Evolutionary conservation across 2,797 vertebrate genomes (phyloP).

Genomic region (Phataginus tetradactyla): DNA sequence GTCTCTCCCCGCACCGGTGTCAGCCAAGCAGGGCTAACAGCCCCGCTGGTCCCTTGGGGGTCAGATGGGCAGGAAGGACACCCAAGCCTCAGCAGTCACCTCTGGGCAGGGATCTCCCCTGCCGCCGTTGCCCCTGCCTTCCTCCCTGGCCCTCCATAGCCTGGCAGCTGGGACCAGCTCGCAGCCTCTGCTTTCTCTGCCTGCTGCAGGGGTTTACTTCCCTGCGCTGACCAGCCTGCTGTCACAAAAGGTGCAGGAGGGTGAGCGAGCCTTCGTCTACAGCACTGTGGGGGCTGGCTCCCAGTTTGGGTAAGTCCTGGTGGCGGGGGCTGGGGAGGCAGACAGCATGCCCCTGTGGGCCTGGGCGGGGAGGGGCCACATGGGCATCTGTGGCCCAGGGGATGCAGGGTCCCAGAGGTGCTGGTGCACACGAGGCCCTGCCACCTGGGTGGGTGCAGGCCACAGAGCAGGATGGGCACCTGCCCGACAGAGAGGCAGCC

Average conservation of each 20-base stretch:
- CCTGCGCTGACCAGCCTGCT: conserved; percentile 96
- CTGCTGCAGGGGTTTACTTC: conserved; percentile 92
- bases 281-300: conserved; percentile 96
- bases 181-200: neutral
- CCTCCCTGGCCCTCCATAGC: neutral
- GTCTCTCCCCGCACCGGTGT: no score
- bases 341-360: neutral
- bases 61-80: neutral
- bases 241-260: conserved; percentile 95
- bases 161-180: no score
- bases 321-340: neutral
- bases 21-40: no score
- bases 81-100: neutral
- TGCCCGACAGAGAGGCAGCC: neutral
- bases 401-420: neutral
- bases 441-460: neutral
- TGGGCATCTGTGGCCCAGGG: rapidly evolving
- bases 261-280: conserved; percentile 94
- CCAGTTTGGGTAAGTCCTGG: conserved; percentile 93
- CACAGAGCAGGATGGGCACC: rapidly evolving
- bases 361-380: rapidly evolving
- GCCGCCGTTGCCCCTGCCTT: neutral
- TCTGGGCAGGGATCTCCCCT: rapidly evolving
- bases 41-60: neutral
- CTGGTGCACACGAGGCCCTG: neutral